Evolutionary conservation across 35 echinoderm and acorn worm species (phyloP).

Genomic region (Holothuria glaberrima): DNA sequence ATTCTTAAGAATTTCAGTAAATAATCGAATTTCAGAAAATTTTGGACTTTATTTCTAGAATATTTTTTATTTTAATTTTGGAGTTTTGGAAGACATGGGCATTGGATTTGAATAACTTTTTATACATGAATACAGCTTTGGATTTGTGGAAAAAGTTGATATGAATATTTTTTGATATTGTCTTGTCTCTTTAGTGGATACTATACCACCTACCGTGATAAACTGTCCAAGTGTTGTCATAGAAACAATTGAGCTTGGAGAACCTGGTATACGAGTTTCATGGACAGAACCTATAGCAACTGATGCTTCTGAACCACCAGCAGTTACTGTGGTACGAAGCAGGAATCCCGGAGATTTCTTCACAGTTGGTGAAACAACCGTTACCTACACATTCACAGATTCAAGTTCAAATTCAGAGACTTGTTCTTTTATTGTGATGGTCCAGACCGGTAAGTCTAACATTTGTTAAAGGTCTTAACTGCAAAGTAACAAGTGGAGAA

Average conservation of each 20-base stretch:
- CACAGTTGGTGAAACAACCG: constrained; percentile 52
- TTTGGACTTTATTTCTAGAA: background rate
- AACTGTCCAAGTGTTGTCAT: constrained; percentile 36
- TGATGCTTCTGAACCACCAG: constrained; percentile 40
- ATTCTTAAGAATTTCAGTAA: background rate
- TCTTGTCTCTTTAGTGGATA: constrained; percentile 47
- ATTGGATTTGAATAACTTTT: background rate
- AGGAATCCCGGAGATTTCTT: constrained; percentile 61
- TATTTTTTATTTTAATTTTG: too few relatives aligned
- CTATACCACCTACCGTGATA: constrained; percentile 30
- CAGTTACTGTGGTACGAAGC: constrained; percentile 20
- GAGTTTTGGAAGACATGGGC: too few relatives aligned
- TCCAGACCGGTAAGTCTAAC: constrained; percentile 3
- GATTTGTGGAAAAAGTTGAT: background rate
- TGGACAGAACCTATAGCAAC: constrained; percentile 44
- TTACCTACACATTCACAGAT: constrained; percentile 76
- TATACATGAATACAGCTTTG: background rate
- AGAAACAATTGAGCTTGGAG: constrained; percentile 48
- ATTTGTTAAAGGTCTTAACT: too few relatives aligned
- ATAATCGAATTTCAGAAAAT: background rate
- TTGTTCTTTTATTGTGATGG: constrained; percentile 57
- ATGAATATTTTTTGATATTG: background rate
- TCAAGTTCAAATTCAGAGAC: constrained; percentile 37
- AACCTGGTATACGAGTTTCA: background rate
- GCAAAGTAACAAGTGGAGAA: too few relatives aligned